phyloP scores from a whole-genome alignment of 1,140 invertebrate species.

The Drosophila equinoxialis region DNA sequence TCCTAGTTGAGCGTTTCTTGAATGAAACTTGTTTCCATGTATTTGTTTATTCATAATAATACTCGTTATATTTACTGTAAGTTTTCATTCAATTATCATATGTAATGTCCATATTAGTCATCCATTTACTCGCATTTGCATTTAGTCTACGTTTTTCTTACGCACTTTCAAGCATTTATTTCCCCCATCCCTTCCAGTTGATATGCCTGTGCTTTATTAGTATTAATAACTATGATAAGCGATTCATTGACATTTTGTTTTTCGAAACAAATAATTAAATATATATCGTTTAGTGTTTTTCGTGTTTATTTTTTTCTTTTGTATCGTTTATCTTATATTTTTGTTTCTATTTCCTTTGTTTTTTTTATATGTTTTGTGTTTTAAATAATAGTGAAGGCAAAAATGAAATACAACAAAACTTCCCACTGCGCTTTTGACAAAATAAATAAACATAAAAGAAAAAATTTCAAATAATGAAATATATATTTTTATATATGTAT shows the following conservation, averaged over 20 bases:
- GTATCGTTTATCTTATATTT: conserved; percentile 41
- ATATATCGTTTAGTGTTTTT: conserved; percentile 20
- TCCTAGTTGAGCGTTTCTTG: conserved; percentile 29
- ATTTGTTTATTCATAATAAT: conserved; percentile 21
- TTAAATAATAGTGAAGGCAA: conserved; percentile 79
- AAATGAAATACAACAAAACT: conserved; percentile 83
- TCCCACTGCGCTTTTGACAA: conserved; percentile 83
- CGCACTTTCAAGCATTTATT: neutral
- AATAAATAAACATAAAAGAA: conserved; percentile 38
- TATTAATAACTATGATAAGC: neutral
- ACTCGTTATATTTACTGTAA: conserved; percentile 46
- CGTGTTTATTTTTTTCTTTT: conserved; percentile 37
- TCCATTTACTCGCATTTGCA: neutral
- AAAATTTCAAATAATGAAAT: conserved; percentile 23
- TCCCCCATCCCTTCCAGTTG: neutral
- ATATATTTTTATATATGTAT: conserved; percentile 32
- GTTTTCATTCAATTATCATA: conserved; percentile 45
- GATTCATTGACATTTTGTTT: neutral
- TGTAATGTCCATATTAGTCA: conserved; percentile 11
- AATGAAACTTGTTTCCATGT: conserved; percentile 54
- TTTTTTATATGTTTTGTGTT: conserved; percentile 62
- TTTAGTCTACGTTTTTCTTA: neutral
- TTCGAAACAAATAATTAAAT: neutral
- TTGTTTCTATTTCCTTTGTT: conserved; percentile 33
- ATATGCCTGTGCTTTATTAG: conserved; percentile 1